Evolutionary conservation across 2,888 invertebrate species (phyloP), one percentile per base, ranked within the genome.

Genomic region (Osmoderma eremita): DNA sequence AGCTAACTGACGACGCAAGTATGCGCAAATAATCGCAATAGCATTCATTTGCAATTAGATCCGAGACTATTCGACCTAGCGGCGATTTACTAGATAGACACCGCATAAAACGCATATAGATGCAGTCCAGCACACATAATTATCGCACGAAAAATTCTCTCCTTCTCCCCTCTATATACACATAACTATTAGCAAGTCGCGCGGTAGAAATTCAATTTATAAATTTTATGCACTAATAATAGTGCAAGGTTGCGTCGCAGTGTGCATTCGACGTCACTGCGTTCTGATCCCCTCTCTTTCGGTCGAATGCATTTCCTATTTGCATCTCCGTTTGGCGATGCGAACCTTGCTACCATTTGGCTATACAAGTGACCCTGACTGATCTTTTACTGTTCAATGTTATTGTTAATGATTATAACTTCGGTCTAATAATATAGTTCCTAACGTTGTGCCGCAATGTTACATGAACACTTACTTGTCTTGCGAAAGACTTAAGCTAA

Each of bases 151-250:
- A 30, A 30, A 30, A 30, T 30, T 30, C 30, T 30, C 30, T 30
- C 24, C 24, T 6, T 30, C 10, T 6, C 30, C 30, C 30, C 30
- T 30, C 10, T 5, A 17, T 22, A 4, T 38, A 53, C 12, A 17
- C n/a, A 4, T 38, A 53, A 53, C 53, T 30, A 38, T 51, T 39
- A 13, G 41, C 17, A 20, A 8, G 64, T 42, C 50, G 42, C 51
- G 64, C 53, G 10, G 30, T 51, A 42, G 64, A 64, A 64, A 64
- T 68, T 68, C 65, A 65, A 61, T 65, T 65, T 65, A 65, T 63
- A 58, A 71, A 70, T 72, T 73, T 79, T 79, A 79, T 79, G 80
- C 80, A 81, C 81, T 81, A 82, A 81, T 81, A 81, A 82, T 82
- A 82, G 81, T 78, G 77, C 78, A 78, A 76, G 76, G 76, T 74